Evolutionary conservation across 2,113 vertebrate species (phyloP), one percentile per base, ranked within the genome.

Genomic region (Eira barbara): DNA sequence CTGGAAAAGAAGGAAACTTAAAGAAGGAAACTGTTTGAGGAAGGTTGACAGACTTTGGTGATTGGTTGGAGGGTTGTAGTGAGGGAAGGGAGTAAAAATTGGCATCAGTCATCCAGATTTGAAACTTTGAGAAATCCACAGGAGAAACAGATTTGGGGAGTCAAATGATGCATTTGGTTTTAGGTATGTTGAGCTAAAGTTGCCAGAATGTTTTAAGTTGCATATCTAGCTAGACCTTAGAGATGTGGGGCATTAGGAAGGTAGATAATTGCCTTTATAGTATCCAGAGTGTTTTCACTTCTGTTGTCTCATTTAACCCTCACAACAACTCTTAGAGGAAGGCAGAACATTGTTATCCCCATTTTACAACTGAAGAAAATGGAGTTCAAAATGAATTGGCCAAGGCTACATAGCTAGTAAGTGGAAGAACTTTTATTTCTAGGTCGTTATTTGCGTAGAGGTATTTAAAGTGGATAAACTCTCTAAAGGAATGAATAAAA

Each of bases 381-480:
- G 7, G 9, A 80, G 80, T n/a, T 67, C 29, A 55, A 82, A 95
- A 69, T 95, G 80, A 86, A 63, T 92, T 95, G 74, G 55, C 55
- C 23, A 94, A 45, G 78, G 67, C 91, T 79, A 63, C 12, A 69
- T n/a, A 84, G 18, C n/a, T 63, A 57, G 23, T 74, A 94, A 67
- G 18, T 88, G 14, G 74, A 49, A 74, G n/a, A 96, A 82, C 29
- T 93, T 94, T 89, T 76, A 97, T 84, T 95, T 27, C 29, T 92
- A 81, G 29, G 21, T 49, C 82, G 52, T 89, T 81, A 42, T 59
- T 96, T 97, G 12, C 23, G 31, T 49, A 49, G 67, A 67, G 34
- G 17, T 90, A 73, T 89, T 96, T 89, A 85, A 89, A 91, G 57
- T 63, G 52, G 7, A 39, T 49, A 84, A 34, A 11, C 47, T 88